Conservation (phyloP, 92 coral and sea anemone genomes). For the Phenganax stokvisi region DNA sequence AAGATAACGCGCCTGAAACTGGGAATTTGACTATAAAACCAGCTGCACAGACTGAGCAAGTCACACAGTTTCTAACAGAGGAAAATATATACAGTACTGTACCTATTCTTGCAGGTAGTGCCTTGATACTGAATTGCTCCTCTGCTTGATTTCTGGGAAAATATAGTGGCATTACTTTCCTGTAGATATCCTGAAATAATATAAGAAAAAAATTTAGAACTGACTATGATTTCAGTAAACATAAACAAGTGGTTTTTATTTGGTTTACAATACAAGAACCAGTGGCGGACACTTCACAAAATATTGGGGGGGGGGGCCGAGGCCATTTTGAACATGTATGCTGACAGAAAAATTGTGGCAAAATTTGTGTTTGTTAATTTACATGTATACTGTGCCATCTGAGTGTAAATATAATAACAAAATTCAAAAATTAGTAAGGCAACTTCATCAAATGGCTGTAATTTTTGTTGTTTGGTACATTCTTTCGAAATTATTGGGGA, state of each 20-base stretch:
- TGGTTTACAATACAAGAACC: too few relatives aligned
- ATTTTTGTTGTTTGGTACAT: too few relatives aligned
- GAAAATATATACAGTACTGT: slow-evolving; percentile 8
- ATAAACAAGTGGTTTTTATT: background rate
- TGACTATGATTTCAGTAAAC: background rate
- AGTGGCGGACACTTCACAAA: too few relatives aligned
- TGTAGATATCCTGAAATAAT: slow-evolving; percentile 67
- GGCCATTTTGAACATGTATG: too few relatives aligned
- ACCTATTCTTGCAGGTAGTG: slow-evolving; percentile 83
- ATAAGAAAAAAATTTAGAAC: background rate
- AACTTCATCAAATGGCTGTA: too few relatives aligned
- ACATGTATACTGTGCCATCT: too few relatives aligned
- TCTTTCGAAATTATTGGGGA: too few relatives aligned
- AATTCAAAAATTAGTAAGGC: too few relatives aligned
- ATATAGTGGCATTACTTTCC: slow-evolving; percentile 81
- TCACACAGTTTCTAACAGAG: background rate
- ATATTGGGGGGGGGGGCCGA: too few relatives aligned
- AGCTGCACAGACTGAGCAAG: background rate
- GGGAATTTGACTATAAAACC: background rate
- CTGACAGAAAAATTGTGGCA: too few relatives aligned
- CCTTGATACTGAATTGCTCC: slow-evolving; percentile 55
- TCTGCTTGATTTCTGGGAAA: slow-evolving; percentile 82
- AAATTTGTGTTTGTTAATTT: too few relatives aligned
- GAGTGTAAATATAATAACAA: too few relatives aligned
- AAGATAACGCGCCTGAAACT: background rate